Base-by-base conservation (phyloP, 2,888 invertebrate species). In the Keiferia lycopersicella region DNA sequence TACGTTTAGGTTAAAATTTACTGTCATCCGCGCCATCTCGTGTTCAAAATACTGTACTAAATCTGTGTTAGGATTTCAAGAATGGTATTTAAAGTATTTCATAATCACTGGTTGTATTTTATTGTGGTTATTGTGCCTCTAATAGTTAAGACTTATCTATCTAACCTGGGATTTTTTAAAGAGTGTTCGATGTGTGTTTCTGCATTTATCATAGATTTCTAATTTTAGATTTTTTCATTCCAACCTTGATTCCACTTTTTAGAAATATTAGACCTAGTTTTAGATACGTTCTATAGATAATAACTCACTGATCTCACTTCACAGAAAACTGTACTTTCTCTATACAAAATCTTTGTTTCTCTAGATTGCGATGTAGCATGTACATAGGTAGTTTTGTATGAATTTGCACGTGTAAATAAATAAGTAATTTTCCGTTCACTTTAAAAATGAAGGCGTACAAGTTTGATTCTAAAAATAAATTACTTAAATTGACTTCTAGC, bases 41-140 rank as follows among this genome's bases (percentile, higher is more conserved):
- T 56, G 56, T 30, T 26, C 26, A 56, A 56, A 56, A 26, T 26
- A 22, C 16, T 56, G 34, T 56, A 56, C 56, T 56, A 34, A 45
- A n/a, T 48, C 85, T 87, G 78, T 88, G 87, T 86, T 88, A 88
- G 88, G 89, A 75, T 84, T 89, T 87, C 87, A 82, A 79, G 88
- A 88, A 88, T 91, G 88, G 83, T 86, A 83, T 76, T 83, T 56
- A 56, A 56, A 56, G 81, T 82, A 70, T 50, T 50, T 61, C 20
- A 51, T 16, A 75, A 72, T 87, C 81, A 84, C 83, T 87, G 81
- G 83, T 85, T 90, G 87, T 89, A 84, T 88, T 83, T 86, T 84
- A 82, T 83, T 86, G 81, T 87, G 81, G 73, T 81, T 84, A 85
- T 85, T 87, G 83, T 88, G 83, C 85, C 84, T 86, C 72, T 80